Evolutionary conservation across 2,888 invertebrate species (phyloP).

Genomic region (Catocala fraxini): DNA sequence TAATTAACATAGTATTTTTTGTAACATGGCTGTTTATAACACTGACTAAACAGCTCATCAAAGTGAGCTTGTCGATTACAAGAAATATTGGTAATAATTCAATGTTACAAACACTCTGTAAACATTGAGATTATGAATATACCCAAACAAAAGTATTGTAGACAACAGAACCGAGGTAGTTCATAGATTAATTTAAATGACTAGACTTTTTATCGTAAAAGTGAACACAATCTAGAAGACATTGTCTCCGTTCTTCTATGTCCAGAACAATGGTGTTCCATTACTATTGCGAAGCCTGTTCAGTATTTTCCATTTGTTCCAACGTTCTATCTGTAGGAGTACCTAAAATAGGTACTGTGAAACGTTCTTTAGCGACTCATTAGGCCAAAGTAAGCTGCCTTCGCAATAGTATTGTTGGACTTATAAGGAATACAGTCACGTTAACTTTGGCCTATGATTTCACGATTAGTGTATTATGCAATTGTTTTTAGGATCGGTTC

Average conservation of each 20-base stretch:
- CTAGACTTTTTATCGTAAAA: conserved; percentile 5
- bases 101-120: too few relatives aligned
- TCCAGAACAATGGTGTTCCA: conserved; percentile 10
- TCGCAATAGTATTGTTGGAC: conserved; percentile 39
- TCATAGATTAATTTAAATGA: too few relatives aligned
- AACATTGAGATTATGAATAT: too few relatives aligned
- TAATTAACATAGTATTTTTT: too few relatives aligned
- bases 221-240: conserved; percentile 7
- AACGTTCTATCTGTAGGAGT: conserved; percentile 24
- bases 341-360: conserved; percentile 11
- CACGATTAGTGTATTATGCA: too few relatives aligned
- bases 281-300: conserved; percentile 3
- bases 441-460: background rate
- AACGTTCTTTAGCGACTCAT: conserved; percentile 33
- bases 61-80: too few relatives aligned
- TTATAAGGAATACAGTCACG: conserved; percentile 33
- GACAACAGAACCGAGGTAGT: too few relatives aligned
- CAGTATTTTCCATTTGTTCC: conserved; percentile 20
- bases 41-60: too few relatives aligned
- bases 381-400: conserved; percentile 36
- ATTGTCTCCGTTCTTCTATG: conserved; percentile 1
- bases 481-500: too few relatives aligned
- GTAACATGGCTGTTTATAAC: too few relatives aligned
- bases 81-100: too few relatives aligned
- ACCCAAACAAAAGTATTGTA: too few relatives aligned